These are phyloP conservation scores for Anabas testudineus DNA, from an alignment of 2,797 vertebrate genomes.

Conservation along the genomic window DNA sequence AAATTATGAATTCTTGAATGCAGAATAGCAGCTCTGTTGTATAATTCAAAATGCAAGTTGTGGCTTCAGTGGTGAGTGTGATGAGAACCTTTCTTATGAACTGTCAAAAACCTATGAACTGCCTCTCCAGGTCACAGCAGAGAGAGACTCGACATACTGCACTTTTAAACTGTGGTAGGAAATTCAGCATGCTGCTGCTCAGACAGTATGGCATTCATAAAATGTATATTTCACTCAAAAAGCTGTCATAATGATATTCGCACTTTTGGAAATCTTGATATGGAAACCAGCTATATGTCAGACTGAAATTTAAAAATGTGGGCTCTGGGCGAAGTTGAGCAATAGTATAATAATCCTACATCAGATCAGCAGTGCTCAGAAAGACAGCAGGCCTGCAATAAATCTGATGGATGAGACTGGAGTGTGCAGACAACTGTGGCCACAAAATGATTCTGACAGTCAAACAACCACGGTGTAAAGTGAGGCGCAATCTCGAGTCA, in stretches of 20 bases:
- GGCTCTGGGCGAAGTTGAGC: neutral
- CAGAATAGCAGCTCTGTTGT: neutral
- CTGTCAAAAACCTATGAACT: constrained; percentile 9
- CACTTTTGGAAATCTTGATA: constrained; percentile 8
- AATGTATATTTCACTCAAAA: constrained; percentile 10
- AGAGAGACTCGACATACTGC: neutral
- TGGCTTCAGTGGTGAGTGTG: neutral
- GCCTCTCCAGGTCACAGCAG: neutral
- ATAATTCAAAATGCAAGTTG: neutral
- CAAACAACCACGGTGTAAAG: constrained; percentile 23
- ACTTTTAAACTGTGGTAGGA: constrained; percentile 1
- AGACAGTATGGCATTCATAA: neutral
- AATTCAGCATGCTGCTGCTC: neutral
- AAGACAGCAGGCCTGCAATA: constrained; percentile 12
- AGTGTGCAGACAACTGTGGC: constrained; percentile 26
- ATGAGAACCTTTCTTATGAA: constrained; percentile 7
- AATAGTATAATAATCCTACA: constrained; percentile 1
- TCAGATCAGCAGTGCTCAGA: constrained; percentile 7
- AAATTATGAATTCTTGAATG: too few relatives aligned
- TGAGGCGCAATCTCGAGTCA: constrained; percentile 30
- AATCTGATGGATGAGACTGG: constrained; percentile 43
- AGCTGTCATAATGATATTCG: constrained; percentile 10
- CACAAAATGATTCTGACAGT: constrained; percentile 30
- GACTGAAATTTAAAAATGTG: constrained; percentile 10
- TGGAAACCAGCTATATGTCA: constrained; percentile 2